phyloP scores from a whole-genome alignment of 2,797 vertebrate genomes.

The Sebastes minor region DNA sequence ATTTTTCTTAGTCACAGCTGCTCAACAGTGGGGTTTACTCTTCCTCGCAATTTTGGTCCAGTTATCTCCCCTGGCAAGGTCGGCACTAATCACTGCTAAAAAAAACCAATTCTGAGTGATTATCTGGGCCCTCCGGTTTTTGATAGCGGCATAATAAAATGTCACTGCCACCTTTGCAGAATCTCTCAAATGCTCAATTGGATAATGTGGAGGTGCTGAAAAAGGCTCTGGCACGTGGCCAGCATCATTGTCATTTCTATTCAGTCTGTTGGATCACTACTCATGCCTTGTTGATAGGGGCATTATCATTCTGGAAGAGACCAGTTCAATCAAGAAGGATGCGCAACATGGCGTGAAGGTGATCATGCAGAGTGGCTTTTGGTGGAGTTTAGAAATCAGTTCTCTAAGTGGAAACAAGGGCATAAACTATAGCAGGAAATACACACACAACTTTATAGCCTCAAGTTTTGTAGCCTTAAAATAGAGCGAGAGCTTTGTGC shows the following conservation, averaged over 20 bases:
- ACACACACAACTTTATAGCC: not conserved
- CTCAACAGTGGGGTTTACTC: conserved; percentile 46
- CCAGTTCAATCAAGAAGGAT: conserved; percentile 55
- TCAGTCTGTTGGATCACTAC: conserved; percentile 62
- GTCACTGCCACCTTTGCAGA: conserved; percentile 58
- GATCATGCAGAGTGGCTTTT: conserved; percentile 49
- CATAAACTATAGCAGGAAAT: not conserved
- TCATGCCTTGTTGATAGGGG: conserved; percentile 62
- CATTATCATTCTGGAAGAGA: conserved; percentile 71
- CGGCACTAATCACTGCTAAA: conserved; percentile 68
- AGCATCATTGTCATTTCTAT: conserved; percentile 67
- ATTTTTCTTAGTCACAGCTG: conserved; percentile 66
- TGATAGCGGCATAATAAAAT: conserved; percentile 68
- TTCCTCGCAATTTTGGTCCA: conserved; percentile 51
- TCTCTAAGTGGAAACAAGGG: conserved; percentile 45
- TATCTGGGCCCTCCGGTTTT: conserved; percentile 48
- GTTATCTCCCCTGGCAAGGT: conserved; percentile 72
- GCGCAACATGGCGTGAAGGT: conserved; percentile 68
- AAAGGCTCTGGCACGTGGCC: conserved; percentile 56
- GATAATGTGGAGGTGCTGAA: conserved; percentile 65
- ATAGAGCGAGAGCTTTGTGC: not conserved
- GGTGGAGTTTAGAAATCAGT: conserved; percentile 41
- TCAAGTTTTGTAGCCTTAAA: not conserved
- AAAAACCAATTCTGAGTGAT: conserved; percentile 67
- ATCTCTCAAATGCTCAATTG: conserved; percentile 59